Evolutionary conservation across 2,888 invertebrate genomes (phyloP), one percentile per base, ranked within the genome.

Genomic region (Lasius fuliginosus): DNA sequence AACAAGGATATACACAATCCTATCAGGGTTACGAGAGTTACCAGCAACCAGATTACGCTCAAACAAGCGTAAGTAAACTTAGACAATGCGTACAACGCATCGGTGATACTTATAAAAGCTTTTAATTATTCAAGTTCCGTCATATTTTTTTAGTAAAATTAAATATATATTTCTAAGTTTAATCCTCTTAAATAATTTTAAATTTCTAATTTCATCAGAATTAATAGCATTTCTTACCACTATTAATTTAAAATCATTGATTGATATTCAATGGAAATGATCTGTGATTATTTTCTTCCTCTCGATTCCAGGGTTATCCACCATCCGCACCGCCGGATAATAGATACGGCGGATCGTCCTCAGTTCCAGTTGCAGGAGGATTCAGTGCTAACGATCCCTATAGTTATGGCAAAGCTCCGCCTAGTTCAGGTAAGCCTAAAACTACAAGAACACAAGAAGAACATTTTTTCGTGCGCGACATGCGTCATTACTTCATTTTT

Each of bases 1-100:
- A 93, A 6, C 94, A 94, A 84, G 93, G 93, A 67, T 94, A 94
- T 71, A 91, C 94, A 6, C 94, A 93, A 46, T 88, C 94, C 15
- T 95, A 95, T 88, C 94, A 94, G 81, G 94, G 94, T 4, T 95
- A 95, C 58, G 95, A 95, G 84, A 94, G 93, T 83, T 95, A 95
- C 83, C 94, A 94, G 69, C 94, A 94, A 68, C 93, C 94, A 40
- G 95, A 95, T 84, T 95, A 94, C 71, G 91, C 94, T 30, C 95
- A 94, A 89, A 90, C 94, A 73, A 90, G 94, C 86, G 94, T 95
- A 91, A 91, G 89, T 88, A 9, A 65, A 58, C 6, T 58, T 58
- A 12, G 33, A 18, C 8, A 33, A 33, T 62, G 18, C 8, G 30
- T 15, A 58, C 9, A 40, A 42, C 18, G 12, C 49, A 12, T 2